Conservation (phyloP, 1,140 invertebrate species). For the Ganaspis sp. region DNA sequence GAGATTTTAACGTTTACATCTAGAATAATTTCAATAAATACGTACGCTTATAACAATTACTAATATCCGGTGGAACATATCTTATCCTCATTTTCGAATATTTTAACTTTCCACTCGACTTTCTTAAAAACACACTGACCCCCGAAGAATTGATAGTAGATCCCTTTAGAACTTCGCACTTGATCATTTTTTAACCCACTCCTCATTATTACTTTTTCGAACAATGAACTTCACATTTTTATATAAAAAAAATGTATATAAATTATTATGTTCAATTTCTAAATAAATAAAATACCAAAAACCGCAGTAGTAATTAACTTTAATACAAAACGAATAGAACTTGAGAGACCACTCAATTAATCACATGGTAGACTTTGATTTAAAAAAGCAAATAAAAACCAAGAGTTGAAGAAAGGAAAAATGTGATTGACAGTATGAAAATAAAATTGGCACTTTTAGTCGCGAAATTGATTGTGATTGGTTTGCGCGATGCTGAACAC, state of each 20-base stretch:
- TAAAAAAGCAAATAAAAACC: neutral
- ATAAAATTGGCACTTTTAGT: neutral
- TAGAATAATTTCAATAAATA: slow-evolving; percentile 7
- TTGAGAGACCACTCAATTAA: no score
- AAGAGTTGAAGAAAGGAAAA: no score
- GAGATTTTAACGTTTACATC: no score
- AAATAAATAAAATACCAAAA: no score
- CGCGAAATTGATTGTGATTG: neutral
- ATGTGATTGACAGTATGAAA: no score
- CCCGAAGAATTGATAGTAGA: slow-evolving; percentile 36
- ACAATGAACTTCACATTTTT: neutral
- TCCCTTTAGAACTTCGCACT: slow-evolving; percentile 31
- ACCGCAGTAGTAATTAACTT: no score
- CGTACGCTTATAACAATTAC: slow-evolving; percentile 64
- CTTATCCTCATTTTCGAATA: slow-evolving; percentile 64
- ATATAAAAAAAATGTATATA: no score
- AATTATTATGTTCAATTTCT: no score
- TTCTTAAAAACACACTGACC: slow-evolving; percentile 19
- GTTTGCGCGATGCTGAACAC: slow-evolving; percentile 57
- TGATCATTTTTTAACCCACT: slow-evolving; percentile 51
- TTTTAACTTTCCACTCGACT: slow-evolving; percentile 32
- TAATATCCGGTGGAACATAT: slow-evolving; percentile 65
- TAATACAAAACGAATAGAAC: no score
- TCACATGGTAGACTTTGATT: no score
- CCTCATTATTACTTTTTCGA: slow-evolving; percentile 42